Base-by-base conservation (phyloP, 2,113 vertebrate species). In the Cnemophilus loriae region DNA sequence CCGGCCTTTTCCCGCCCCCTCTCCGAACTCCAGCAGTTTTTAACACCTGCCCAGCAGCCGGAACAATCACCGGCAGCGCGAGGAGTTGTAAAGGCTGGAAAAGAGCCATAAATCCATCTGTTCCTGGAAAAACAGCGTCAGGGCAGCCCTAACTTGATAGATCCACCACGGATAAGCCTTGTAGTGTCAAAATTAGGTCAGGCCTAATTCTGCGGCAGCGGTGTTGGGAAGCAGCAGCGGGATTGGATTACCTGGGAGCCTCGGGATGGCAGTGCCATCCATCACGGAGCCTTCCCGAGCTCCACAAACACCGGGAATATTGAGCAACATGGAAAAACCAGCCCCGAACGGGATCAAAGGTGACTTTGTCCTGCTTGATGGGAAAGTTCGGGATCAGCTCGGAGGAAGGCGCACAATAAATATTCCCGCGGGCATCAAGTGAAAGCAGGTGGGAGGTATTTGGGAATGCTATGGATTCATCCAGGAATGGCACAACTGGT, bases 211-310 rank as follows among this genome's bases (percentile, higher is more conserved):
- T 4, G 30, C 10, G 13, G 24, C 59, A 11, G 50, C 28, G 2
- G 50, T 1, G 28, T 19, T 10, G 59, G 59, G 89, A 80, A 84
- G 93, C 28, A 2, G 77, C 63, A 17, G 33, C 2, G 16, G 49
- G 90, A 90, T 93, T 52, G 44, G 93, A 95, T 97, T 93, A 69
- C 60, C 63, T 73, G 11, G 3, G 21, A 56, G 42, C 22, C 19
- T 63, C 67, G 90, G 96, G 65, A 28, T 39, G 81, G 55, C 57
- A 50, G n/a, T 2, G 46, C 35, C 91, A 42, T 95, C 92, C 35
- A 84, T 79, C 76, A 87, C 14, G 22, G 90, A 59, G 42, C 60
- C 50, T 85, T 74, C 35, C 75, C n/a, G 8, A 90, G 75, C 78
- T 81, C 59, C 21, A 8, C 52, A 78, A 96, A 67, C 20, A 0